Percentiles rank a stretch among this genome's conserved stretches.
These are phyloP conservation scores for Nansenia antarctica DNA, from an alignment of 2,113 vertebrate species.

Conservation along the genomic window DNA sequence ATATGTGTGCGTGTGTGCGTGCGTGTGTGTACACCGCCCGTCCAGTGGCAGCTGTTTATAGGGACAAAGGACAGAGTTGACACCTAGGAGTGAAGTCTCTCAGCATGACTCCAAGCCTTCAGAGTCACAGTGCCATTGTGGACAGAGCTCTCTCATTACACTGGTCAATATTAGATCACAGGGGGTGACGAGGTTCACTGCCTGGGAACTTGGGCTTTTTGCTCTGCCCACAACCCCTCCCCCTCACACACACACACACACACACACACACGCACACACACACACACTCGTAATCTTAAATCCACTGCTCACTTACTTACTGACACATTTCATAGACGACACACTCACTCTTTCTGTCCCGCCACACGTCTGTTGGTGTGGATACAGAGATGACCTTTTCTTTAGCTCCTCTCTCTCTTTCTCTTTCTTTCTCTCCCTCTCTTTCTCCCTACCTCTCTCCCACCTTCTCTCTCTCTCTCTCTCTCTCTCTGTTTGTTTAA, in stretches of 20 bases:
- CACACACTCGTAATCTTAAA: background rate
- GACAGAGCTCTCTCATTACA: background rate
- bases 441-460: conserved; percentile 4
- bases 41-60: background rate
- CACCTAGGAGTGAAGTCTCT: conserved; percentile 64
- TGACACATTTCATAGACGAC: background rate
- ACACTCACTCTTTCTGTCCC: background rate
- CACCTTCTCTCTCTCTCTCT: too few species aligned
- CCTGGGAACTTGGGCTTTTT: background rate
- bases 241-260: background rate
- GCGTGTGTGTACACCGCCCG: conserved; percentile 10
- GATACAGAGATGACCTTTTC: background rate
- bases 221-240: background rate
- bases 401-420: background rate
- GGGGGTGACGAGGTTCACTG: background rate
- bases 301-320: background rate
- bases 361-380: background rate
- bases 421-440: conserved; percentile 3
- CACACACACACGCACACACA: conserved; percentile 1
- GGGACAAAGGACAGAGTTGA: conserved; percentile 18
- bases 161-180: background rate
- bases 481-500: conserved; percentile 6
- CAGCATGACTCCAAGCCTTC: conserved; percentile 60
- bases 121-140: conserved; percentile 64
- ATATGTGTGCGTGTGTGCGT: conserved; percentile 10